Evolutionary conservation across 2,113 vertebrate genomes (phyloP).

Genomic region (Callaeas wilsoni): DNA sequence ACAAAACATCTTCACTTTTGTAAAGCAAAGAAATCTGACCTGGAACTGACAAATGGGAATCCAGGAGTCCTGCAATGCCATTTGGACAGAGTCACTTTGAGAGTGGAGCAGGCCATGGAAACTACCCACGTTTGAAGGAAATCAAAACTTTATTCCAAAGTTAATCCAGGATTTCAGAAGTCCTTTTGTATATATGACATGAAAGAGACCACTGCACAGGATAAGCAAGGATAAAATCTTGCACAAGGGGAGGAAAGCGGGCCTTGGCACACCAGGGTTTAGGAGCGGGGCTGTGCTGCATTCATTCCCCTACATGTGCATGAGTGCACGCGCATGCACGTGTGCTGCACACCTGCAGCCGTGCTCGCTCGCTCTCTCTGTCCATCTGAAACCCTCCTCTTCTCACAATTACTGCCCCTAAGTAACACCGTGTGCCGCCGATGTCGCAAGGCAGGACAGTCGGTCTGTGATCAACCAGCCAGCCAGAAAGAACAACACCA

Average conservation of each 20-base stretch:
- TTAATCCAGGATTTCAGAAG: neutral
- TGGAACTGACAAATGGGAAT: neutral
- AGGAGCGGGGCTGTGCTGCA: neutral
- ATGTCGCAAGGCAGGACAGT: conserved; percentile 29
- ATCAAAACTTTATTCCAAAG: neutral
- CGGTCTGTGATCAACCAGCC: conserved; percentile 44
- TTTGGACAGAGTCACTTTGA: neutral
- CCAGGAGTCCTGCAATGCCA: neutral
- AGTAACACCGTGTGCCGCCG: neutral
- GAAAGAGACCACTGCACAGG: neutral
- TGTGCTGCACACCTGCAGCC: neutral
- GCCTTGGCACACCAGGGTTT: neutral
- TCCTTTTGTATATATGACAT: neutral
- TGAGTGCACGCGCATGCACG: rapidly evolving
- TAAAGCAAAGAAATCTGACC: neutral
- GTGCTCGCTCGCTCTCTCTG: rapidly evolving
- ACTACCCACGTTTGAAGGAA: neutral
- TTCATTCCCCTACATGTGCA: neutral
- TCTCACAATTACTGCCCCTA: neutral
- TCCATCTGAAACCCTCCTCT: neutral
- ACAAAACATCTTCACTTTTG: neutral
- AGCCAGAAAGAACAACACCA: conserved; percentile 71
- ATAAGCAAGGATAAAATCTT: neutral
- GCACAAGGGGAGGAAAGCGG: neutral
- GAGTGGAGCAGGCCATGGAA: neutral